Base-by-base conservation (phyloP, 2,797 vertebrate species). In the Halcyon chelicuti region DNA sequence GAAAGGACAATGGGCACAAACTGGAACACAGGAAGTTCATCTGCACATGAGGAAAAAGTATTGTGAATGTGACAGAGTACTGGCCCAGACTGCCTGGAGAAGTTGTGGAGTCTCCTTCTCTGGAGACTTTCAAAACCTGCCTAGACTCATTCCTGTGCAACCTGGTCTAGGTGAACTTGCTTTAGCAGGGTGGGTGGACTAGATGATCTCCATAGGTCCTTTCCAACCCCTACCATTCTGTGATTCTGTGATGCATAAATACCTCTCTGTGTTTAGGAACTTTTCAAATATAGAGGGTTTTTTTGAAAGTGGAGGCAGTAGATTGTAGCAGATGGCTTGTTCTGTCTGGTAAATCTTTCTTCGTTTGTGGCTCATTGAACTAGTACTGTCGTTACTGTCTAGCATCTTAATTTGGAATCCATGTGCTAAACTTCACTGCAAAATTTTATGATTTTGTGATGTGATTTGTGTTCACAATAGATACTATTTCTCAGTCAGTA, bases 331-430 rank as follows among this genome's bases (percentile, higher is more conserved):
- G 96, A 96, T 97, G 96, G 90, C 60, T 94, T 29, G 1, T 82
- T 94, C 81, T 93, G 42, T 85, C 72, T 95, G 58, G 82, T 91
- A 94, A 94, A 91, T 94, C 70, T n/a, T 90, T 96, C 91, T 93
- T 97, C 73, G 28, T 95, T 94, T 3, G 28, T 93, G 93, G 90
- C 90, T 96, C 89, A 96, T 91, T 96, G 93, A 94, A 68, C 92
- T 92, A 75, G 84, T 61, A 86, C 88, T 78, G 81, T 77, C 92
- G 74, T 95, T 93, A 94, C 60, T 57, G 86, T 87, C 88, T 95
- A 94, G 82, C 85, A 79, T 71, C 77, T 89, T 92, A 96, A 95
- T 97, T 95, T 95, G 60, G 63, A 96, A 96, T 65, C 65, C 85
- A 90, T 92, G 72, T 92, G 92, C 61, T 96, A 77, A 93, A 88